Conservation (phyloP, 1,140 invertebrate species). For the Apis dorsata region DNA sequence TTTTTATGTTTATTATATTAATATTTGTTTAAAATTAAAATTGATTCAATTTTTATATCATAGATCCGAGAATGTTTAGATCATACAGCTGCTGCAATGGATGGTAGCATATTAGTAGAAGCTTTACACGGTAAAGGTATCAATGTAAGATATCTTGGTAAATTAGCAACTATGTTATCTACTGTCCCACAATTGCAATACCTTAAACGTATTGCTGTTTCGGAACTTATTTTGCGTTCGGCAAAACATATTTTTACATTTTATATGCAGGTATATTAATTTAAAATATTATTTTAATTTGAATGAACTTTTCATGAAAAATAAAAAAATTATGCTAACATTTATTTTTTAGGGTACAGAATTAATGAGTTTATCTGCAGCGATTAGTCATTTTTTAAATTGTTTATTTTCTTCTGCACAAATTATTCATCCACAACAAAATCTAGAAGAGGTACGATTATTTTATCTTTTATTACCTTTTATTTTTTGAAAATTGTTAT, state of each 20-base stretch:
- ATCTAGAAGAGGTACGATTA: conserved; percentile 84
- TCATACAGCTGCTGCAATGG: conserved; percentile 95
- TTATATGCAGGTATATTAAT: conserved; percentile 88
- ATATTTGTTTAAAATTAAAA: not conserved
- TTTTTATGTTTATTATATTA: not conserved
- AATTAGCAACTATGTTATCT: conserved; percentile 88
- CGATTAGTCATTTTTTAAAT: conserved; percentile 97
- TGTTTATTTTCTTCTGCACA: conserved; percentile 91
- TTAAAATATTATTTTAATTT: conserved; percentile 1
- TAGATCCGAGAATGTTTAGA: conserved; percentile 95
- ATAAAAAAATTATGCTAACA: not conserved
- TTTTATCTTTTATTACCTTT: conserved; percentile 24
- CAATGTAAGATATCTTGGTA: conserved; percentile 97
- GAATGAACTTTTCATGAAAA: not conserved
- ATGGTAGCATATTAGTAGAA: conserved; percentile 96
- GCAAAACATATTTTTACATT: conserved; percentile 96
- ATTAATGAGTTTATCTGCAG: conserved; percentile 92
- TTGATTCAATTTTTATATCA: conserved; percentile 10
- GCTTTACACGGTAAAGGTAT: conserved; percentile 96
- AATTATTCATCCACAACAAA: conserved; percentile 83
- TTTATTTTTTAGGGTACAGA: conserved; percentile 85
- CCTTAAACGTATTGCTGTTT: conserved; percentile 91
- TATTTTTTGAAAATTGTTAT: too few relatives aligned
- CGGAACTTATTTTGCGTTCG: conserved; percentile 92
- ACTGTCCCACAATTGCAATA: conserved; percentile 92